These are phyloP conservation scores for Sphaeridia pumilis DNA, from an alignment of 2,888 invertebrate species.

Conservation along the genomic window DNA sequence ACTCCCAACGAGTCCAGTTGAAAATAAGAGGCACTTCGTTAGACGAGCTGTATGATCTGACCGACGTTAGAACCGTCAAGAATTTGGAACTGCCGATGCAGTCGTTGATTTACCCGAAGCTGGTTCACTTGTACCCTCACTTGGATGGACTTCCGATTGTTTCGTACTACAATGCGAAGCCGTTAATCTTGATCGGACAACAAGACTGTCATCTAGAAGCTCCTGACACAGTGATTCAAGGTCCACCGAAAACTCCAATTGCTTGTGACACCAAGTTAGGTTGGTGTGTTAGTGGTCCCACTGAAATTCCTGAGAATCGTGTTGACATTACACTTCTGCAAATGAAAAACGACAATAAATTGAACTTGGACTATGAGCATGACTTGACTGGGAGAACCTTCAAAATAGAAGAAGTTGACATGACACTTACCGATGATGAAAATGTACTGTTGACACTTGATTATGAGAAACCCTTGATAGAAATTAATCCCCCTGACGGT, in stretches of 20 bases:
- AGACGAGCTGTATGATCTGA: neutral
- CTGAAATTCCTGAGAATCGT: too few relatives aligned
- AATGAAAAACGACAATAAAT: too few relatives aligned
- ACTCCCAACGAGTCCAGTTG: neutral
- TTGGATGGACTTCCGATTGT: neutral
- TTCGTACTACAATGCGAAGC: neutral
- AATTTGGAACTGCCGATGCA: constrained; percentile 7
- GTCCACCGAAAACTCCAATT: neutral
- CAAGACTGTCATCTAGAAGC: neutral
- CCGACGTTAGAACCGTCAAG: neutral
- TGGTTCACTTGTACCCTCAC: neutral
- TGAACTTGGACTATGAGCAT: too few relatives aligned
- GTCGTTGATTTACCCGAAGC: neutral
- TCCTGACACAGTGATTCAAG: neutral
- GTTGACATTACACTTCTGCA: too few relatives aligned
- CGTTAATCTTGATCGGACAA: neutral
- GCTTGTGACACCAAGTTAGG: neutral
- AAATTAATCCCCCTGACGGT: too few relatives aligned
- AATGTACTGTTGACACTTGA: too few relatives aligned
- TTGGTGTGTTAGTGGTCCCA: neutral
- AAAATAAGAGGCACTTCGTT: neutral
- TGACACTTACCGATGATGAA: too few relatives aligned
- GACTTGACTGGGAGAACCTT: too few relatives aligned
- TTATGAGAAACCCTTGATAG: too few relatives aligned
- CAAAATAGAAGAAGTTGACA: too few relatives aligned